Conservation (phyloP, 1,140 invertebrate species). For the Drosophila subpulchrella region DNA sequence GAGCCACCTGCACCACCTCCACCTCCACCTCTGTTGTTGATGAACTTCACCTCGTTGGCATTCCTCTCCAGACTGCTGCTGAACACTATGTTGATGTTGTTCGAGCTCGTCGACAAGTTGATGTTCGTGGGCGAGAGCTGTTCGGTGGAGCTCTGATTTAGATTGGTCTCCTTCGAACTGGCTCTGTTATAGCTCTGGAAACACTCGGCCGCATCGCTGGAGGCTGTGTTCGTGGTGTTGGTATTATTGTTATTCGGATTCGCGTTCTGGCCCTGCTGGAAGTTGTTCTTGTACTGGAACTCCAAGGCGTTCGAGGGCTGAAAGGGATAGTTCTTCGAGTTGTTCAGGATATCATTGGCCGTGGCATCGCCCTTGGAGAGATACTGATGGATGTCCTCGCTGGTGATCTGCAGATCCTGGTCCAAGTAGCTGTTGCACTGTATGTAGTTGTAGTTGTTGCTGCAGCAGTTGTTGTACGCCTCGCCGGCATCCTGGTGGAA, state of each 20-base stretch:
- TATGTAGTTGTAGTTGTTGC: constrained; percentile 81
- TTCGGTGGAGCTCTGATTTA: constrained; percentile 62
- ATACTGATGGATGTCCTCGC: constrained; percentile 83
- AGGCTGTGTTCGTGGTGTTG: constrained; percentile 66
- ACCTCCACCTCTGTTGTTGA: constrained; percentile 60
- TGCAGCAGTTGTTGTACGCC: constrained; percentile 80
- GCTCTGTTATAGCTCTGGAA: constrained; percentile 68
- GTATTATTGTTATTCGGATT: constrained; percentile 55
- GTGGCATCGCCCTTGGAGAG: constrained; percentile 75
- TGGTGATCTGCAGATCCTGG: constrained; percentile 83
- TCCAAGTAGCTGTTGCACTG: constrained; percentile 83
- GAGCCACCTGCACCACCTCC: constrained; percentile 3
- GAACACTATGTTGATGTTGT: constrained; percentile 83
- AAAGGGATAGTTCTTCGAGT: constrained; percentile 82
- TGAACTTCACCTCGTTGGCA: constrained; percentile 82
- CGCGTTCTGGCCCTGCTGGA: constrained; percentile 62
- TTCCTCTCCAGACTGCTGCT: constrained; percentile 63
- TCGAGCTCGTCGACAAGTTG: constrained; percentile 80
- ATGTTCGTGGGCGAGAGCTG: constrained; percentile 79
- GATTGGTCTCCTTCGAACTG: constrained; percentile 76
- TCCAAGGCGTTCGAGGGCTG: constrained; percentile 81
- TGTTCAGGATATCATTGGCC: constrained; percentile 70
- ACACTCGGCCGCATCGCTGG: constrained; percentile 71
- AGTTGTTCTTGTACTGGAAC: constrained; percentile 84
- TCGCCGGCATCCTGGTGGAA: constrained; percentile 80